Evolutionary conservation across 2,797 vertebrate species (phyloP), one percentile per base, ranked within the genome.

Genomic region (Chaunax sp.): DNA sequence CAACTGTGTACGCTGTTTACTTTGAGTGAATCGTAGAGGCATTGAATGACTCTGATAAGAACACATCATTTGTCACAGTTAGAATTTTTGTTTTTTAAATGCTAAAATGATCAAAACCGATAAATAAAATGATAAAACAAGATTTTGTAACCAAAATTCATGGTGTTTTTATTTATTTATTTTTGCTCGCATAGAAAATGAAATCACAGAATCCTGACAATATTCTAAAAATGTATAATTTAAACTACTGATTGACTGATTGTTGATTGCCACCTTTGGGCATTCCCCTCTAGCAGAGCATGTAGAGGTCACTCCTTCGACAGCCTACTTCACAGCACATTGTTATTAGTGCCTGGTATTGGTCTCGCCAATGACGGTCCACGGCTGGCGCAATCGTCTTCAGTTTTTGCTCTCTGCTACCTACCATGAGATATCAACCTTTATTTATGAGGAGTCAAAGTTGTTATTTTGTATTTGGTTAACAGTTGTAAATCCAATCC

Each of bases 1-100:
- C 94, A 23, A 95, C 80, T n/a, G 95, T 98, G 72, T 98, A 93
- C 0, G 94, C 90, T 0, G 86, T 97, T 74, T 98, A 97, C 81
- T 93, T 88, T 60, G 96, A 99, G 72, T 98, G 78, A 94, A 14
- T 52, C 33, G 7, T 2, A 13, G 6, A 10, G n/a, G 40, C 23
- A 23, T 6, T 10, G 10, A 19, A 35, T 20, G 23, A 60, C 18
- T 43, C 1, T 25, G 5, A 41, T 25, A 15, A 47, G 6, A 51
- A 54, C 20, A 51, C 18, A 19, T 41, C 12, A 41, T 10, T 14
- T 41, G 38, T 14, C 35, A 37, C 35, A 41, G 38, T 41, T 4
- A 41, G 38, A 14, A 10, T 41, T 41, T 18, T 41, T 3, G 12
- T 9, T 41, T 41, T 15, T 5, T 5, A 30, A 30, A 9, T 30